These are phyloP conservation scores for Cardiocondyla obscurior DNA, from an alignment of 1,140 invertebrate species.

Conservation along the genomic window DNA sequence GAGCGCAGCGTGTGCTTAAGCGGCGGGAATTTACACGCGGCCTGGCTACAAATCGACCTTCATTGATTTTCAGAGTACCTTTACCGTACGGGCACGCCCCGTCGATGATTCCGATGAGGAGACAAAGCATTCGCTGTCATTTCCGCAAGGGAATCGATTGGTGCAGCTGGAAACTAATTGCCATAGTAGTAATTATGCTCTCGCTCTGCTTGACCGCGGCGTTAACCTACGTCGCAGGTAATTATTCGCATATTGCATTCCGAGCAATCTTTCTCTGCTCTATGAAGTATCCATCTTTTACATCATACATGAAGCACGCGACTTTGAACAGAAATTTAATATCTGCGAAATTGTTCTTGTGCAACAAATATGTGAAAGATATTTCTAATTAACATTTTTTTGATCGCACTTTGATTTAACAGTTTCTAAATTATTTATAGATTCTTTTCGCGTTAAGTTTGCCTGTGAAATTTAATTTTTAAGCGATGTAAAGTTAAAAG, in stretches of 20 bases:
- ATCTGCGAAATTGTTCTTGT: neutral
- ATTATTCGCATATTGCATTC: conserved; percentile 69
- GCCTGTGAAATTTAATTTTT: neutral
- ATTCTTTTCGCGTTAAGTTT: neutral
- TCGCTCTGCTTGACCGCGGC: conserved; percentile 91
- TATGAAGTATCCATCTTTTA: neutral
- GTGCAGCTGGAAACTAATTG: conserved; percentile 96
- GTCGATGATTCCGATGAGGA: conserved; percentile 83
- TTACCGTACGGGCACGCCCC: conserved; percentile 82
- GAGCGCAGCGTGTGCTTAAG: neutral
- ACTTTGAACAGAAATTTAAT: neutral
- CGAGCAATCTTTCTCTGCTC: conserved; percentile 9
- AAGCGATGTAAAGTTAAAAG: neutral
- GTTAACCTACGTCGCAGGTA: conserved; percentile 95
- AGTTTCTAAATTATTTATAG: neutral
- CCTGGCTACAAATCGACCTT: conserved; percentile 6
- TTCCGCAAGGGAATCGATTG: conserved; percentile 94
- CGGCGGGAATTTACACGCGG: neutral
- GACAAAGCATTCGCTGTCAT: conserved; percentile 88
- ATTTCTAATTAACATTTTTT: neutral
- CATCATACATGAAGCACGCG: neutral
- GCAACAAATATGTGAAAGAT: neutral
- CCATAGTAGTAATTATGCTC: conserved; percentile 93
- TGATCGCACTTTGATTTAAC: neutral
- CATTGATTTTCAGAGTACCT: conserved; percentile 76